Evolutionary conservation across 2,888 invertebrate genomes (phyloP), one percentile per base, ranked within the genome.

Genomic region (Apotomis turbidana): DNA sequence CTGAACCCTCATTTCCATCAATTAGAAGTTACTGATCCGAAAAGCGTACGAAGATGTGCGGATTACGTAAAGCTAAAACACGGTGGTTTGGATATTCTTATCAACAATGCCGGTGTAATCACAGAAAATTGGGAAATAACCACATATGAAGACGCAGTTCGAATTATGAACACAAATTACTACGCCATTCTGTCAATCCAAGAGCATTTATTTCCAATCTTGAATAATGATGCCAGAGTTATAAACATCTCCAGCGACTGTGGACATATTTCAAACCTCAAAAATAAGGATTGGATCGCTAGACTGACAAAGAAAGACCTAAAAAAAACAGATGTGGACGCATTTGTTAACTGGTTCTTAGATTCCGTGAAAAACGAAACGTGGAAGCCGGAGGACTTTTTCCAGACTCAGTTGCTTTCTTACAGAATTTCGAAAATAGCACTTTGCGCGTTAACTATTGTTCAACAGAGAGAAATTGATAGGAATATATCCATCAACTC

Each of bases 1-100:
- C 83, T 88, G 0, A 85, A 88, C 52, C 90, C 94, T 6, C 44
- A 68, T 4, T 83, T 80, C 3, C 76, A 81, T 66, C 81, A 81
- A 75, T 76, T 84, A 4, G 83, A 83, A 8, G 78, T 85, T 0
- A 78, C 79, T 4, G 76, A 81, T 15, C 63, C 63, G 52, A 74
- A 71, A 2, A 83, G 81, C 74, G 80, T 85, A 0, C 77, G 76
- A 63, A 44, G 58, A 51, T 79, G 83, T 38, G 80, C 78, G 10
- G 74, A 79, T 36, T 58, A 78, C 46, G 60, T 85, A 3, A 82
- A 80, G 73, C 49, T 71, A 52, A 76, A 78, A 68, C 79, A 82
- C 64, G 80, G 78, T 10, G 80, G 83, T n/a, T 54, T 85, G 4
- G 83, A 85, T 61, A 83, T 83, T 36, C 61, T 84, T 3, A 76